Conservation (phyloP, 2,888 invertebrate genomes). For the Nemotelus nigrinus region DNA sequence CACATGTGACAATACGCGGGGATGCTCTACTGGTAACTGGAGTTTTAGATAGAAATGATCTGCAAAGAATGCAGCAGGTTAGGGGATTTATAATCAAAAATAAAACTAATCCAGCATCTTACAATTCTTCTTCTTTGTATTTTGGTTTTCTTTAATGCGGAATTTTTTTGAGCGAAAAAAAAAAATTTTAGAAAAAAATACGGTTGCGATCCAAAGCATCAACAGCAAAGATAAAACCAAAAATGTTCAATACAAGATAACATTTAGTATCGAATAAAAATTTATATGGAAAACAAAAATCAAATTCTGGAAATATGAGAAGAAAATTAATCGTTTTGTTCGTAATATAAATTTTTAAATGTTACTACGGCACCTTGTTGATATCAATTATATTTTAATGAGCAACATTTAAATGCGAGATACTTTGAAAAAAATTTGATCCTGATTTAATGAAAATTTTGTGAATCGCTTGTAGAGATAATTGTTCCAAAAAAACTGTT, state of each 20-base stretch:
- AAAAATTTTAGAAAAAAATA: neutral
- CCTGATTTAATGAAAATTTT: too few species aligned
- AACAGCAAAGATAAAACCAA: neutral
- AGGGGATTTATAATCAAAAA: slow-evolving; percentile 62
- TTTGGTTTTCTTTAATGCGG: slow-evolving; percentile 28
- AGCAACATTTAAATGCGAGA: slow-evolving; percentile 3
- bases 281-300: neutral
- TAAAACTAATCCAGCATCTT: slow-evolving; percentile 50
- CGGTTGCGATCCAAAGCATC: neutral
- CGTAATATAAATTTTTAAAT: slow-evolving; percentile 8
- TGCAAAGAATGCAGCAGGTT: slow-evolving; percentile 90
- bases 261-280: neutral
- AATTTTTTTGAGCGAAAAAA: neutral
- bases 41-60: slow-evolving; percentile 78
- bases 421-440: too few species aligned
- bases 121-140: slow-evolving; percentile 43
- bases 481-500: too few species aligned
- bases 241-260: neutral
- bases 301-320: slow-evolving; percentile 4
- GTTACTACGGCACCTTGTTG: slow-evolving; percentile 36
- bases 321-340: slow-evolving; percentile 13
- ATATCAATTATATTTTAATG: slow-evolving; percentile 14
- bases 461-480: too few species aligned
- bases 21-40: slow-evolving; percentile 83
- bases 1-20: slow-evolving; percentile 80